Conservation (phyloP, 2,113 vertebrate genomes). For the Platysternon megacephalum region DNA sequence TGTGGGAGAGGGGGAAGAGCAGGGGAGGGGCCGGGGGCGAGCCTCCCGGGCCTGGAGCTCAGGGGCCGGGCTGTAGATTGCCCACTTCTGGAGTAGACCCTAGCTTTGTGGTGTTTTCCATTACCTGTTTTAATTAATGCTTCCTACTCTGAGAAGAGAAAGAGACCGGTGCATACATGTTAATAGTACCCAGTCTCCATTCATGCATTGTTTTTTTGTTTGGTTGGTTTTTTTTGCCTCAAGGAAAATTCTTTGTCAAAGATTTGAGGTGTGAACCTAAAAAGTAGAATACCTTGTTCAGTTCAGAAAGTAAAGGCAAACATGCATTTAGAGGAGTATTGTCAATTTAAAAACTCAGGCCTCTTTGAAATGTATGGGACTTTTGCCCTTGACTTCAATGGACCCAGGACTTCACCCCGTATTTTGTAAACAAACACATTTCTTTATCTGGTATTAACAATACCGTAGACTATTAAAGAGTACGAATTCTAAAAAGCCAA, state of each 20-base stretch:
- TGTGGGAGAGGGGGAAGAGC: no score
- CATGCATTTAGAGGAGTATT: not conserved
- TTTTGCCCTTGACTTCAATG: not conserved
- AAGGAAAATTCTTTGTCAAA: slow-evolving; percentile 48
- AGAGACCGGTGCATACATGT: not conserved
- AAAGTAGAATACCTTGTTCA: slow-evolving; percentile 34
- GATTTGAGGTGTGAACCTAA: slow-evolving; percentile 37
- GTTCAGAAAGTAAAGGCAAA: slow-evolving; percentile 24
- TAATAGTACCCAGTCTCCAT: slow-evolving; percentile 36
- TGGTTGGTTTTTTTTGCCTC: slow-evolving; percentile 43
- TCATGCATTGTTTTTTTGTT: not conserved
- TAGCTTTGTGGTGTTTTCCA: slow-evolving; percentile 34
- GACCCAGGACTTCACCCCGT: not conserved
- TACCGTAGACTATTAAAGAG: not conserved
- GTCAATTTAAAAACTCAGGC: not conserved
- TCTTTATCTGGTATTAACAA: not conserved
- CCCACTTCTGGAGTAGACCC: slow-evolving; percentile 21
- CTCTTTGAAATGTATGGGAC: not conserved
- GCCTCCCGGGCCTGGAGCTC: no score
- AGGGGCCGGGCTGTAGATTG: no score
- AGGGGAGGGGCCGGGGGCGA: no score
- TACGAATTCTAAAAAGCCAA: not conserved
- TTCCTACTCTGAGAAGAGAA: not conserved
- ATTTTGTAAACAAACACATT: not conserved
- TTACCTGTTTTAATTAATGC: slow-evolving; percentile 57